These are phyloP conservation scores for Steatocranus sp. DNA, from an alignment of 2,797 vertebrate genomes.

Conservation along the genomic window DNA sequence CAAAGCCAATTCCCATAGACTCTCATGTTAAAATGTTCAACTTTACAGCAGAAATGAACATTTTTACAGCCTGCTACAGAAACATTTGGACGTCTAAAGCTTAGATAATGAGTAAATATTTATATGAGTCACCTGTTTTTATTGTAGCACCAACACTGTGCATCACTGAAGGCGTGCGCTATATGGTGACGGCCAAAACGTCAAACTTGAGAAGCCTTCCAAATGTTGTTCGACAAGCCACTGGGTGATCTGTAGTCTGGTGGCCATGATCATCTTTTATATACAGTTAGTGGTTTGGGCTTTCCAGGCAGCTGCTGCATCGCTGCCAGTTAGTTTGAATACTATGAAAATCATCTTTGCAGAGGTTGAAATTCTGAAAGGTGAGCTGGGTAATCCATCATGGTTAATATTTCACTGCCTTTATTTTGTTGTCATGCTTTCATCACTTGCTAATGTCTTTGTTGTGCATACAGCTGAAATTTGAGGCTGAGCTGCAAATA, in stretches of 20 bases:
- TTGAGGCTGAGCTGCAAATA: neutral
- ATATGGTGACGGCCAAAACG: neutral
- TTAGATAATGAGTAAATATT: neutral
- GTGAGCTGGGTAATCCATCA: conserved; percentile 1
- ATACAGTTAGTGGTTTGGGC: neutral
- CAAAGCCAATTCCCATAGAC: neutral
- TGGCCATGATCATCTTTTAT: neutral
- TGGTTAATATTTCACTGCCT: neutral
- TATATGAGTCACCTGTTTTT: neutral
- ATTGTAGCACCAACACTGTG: neutral
- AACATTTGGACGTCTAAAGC: neutral
- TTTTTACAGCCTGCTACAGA: neutral
- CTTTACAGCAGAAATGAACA: neutral
- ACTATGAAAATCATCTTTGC: neutral
- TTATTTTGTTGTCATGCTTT: neutral
- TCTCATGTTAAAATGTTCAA: neutral
- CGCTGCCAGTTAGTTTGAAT: neutral
- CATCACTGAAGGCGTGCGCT: neutral
- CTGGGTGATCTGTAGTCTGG: neutral
- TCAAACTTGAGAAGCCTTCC: neutral
- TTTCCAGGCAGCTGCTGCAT: neutral
- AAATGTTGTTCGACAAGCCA: neutral
- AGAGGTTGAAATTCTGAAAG: neutral
- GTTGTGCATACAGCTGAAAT: neutral
- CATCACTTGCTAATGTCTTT: neutral